phyloP scores from a whole-genome alignment of 1,140 invertebrate genomes.

The Akabosia matsudoensis region DNA sequence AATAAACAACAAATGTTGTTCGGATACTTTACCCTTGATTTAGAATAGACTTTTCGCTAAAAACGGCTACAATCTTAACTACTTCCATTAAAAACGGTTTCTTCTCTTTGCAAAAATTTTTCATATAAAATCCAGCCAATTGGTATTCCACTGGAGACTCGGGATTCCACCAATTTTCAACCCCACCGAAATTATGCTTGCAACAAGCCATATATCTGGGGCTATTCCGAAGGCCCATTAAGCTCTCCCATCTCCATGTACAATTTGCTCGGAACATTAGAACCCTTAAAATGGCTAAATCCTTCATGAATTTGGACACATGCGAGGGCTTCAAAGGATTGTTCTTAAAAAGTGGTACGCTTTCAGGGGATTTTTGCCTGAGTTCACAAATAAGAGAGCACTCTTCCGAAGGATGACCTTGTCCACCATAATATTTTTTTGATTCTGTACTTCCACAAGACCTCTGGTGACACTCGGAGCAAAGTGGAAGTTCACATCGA shows the following conservation, averaged over 20 bases:
- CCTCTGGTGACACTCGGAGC: neutral
- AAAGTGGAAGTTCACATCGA: neutral
- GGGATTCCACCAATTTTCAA: neutral
- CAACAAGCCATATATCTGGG: neutral
- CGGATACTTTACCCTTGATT: neutral
- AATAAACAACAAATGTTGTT: neutral
- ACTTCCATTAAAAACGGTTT: neutral
- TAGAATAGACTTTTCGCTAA: neutral
- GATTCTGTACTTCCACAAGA: neutral
- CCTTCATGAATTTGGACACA: neutral
- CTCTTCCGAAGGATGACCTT: neutral
- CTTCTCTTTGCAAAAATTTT: conserved; percentile 9
- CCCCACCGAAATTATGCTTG: neutral
- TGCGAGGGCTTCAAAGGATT: too few relatives aligned
- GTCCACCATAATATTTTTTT: neutral
- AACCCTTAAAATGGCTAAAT: conserved; percentile 12
- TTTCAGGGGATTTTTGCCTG: neutral
- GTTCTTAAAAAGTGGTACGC: neutral
- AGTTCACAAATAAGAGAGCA: neutral
- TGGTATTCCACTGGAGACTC: neutral
- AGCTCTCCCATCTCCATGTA: neutral
- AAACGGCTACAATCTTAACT: neutral
- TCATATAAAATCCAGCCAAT: neutral
- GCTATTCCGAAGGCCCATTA: neutral
- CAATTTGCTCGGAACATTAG: neutral